Percentiles rank a stretch among this genome's conserved stretches.
These are phyloP conservation scores for Torymus auratus DNA, from an alignment of 2,888 invertebrate species.

Conservation along the genomic window DNA sequence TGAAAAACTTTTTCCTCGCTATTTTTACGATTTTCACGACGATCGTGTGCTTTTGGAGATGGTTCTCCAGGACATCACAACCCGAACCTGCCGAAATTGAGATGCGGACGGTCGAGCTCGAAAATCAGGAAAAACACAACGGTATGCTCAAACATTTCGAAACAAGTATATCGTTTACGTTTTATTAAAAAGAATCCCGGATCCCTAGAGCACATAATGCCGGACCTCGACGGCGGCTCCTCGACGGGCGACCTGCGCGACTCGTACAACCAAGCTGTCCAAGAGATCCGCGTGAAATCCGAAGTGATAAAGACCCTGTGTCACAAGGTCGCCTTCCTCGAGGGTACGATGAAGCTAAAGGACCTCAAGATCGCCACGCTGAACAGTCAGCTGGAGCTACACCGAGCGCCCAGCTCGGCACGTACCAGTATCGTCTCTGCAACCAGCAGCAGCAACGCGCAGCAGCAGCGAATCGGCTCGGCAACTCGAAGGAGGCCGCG, in stretches of 20 bases:
- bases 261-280: slow-evolving; percentile 69
- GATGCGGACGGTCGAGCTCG: background rate
- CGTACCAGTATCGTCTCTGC: too few relatives aligned
- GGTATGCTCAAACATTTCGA: too few relatives aligned
- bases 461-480: background rate
- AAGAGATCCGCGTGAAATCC: slow-evolving; percentile 79
- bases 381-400: slow-evolving; percentile 26
- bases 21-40: background rate
- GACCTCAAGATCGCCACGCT: slow-evolving; percentile 78
- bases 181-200: too few relatives aligned
- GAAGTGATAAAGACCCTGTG: slow-evolving; percentile 78
- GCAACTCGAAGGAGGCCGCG: slow-evolving; percentile 26
- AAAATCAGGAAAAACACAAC: slow-evolving; percentile 9
- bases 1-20: background rate
- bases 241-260: slow-evolving; percentile 41
- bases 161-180: background rate
- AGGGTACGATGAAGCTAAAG: slow-evolving; percentile 80
- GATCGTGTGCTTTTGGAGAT: slow-evolving; percentile 55
- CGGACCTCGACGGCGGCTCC: background rate
- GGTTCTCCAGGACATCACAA: slow-evolving; percentile 38
- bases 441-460: too few relatives aligned
- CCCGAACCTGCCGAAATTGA: background rate
- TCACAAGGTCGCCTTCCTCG: slow-evolving; percentile 82
- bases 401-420: background rate
- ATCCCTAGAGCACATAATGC: background rate